Base-by-base conservation (phyloP, 1,140 invertebrate species). In the Ostrea edulis region DNA sequence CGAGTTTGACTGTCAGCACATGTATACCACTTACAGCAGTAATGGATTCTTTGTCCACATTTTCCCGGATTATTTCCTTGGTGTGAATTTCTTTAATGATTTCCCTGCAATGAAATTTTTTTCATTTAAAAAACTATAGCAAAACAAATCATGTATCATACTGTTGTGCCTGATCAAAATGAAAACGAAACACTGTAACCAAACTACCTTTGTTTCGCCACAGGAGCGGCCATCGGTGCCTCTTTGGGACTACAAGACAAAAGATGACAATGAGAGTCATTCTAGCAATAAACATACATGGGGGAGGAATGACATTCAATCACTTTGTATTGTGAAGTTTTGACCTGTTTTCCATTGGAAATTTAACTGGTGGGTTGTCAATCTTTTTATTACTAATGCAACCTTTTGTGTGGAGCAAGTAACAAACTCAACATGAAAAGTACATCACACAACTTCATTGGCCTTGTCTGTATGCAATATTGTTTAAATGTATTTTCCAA, bases 1-100 rank as follows among this genome's bases (percentile, higher is more conserved):
- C 5, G 5, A 44, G 35, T 44, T 44, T 44, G 35, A 44, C 35
- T 44, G 35, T 44, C 35, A 44, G 35, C 35, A 44, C 35, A 44
- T n/a, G n/a, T n/a, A n/a, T n/a, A n/a, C n/a, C 54, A 17, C 82
- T 29, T 86, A 92, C 91, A 89, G 91, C 84, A 20, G 84, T 84
- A 44, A 92, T 86, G 83, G 90, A 86, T 84, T 90, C 68, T 85
- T 84, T 86, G 81, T 92, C 92, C 55, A 91, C 65, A 8, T 89
- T 90, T 89, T 92, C 92, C 55, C 90, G 71, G 17, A 92, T 87
- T 22, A 89, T 89, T 84, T 92, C 90, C 25, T 82, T 89, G 53
- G 88, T 89, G 62, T 89, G 91, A 81, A 90, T 88, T 55, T 91
- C 90, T 84, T 88, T 84, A 5, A 92, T 62, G 8, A 77, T 77